Conservation (phyloP, 1,140 invertebrate genomes). For the Drosophila nasuta region DNA sequence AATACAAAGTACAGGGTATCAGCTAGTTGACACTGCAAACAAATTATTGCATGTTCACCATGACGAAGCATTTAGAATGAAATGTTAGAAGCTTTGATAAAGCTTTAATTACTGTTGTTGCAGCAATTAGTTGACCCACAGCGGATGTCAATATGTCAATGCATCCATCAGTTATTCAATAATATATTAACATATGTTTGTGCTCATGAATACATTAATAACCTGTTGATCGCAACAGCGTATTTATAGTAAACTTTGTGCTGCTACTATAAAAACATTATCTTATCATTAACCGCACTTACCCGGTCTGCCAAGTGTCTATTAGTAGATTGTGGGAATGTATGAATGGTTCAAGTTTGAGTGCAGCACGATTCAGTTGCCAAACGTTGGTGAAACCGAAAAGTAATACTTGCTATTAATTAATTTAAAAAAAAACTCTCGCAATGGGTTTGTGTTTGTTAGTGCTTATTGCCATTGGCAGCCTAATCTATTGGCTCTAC, state of each 20-base stretch:
- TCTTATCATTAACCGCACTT: no score
- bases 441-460: constrained; percentile 25
- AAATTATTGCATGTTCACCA: not conserved
- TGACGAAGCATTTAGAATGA: not conserved
- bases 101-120: not conserved
- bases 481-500: constrained; percentile 42
- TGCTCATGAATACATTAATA: no score
- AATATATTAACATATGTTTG: no score
- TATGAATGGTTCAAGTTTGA: no score
- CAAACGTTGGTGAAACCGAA: not conserved
- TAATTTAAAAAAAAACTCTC: not conserved
- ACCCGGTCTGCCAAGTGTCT: no score
- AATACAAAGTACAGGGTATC: not conserved
- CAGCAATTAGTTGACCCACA: not conserved
- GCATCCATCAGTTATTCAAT: no score
- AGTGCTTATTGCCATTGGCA: constrained; percentile 33
- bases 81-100: not conserved
- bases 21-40: not conserved
- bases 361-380: not conserved
- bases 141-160: not conserved
- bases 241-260: no score
- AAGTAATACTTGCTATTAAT: not conserved
- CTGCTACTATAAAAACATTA: no score
- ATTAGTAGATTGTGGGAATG: no score
- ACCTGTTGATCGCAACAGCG: no score